Base-by-base conservation (phyloP, 2,888 invertebrate genomes). In the Lymantria monacha region DNA sequence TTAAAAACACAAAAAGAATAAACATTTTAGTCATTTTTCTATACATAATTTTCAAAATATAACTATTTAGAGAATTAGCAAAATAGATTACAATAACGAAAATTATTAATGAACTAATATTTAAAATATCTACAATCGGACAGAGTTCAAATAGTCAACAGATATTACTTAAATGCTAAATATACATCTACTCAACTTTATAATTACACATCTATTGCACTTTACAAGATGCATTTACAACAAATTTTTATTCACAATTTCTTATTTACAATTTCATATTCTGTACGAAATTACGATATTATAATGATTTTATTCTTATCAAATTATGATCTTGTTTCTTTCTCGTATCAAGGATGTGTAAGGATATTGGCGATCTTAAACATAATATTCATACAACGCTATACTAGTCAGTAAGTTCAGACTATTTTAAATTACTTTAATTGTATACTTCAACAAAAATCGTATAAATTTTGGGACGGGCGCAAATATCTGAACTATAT, bases 161-260 rank as follows among this genome's bases (percentile, higher is more conserved):
- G 76, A 82, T 74, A 76, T 64, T 68, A 70, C 77, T 81, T 84
- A 79, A 14, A 12, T 59, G 51, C 74, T 83, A 83, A 78, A 78
- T 88, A 86, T 88, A 87, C 77, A 87, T 81, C 88, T 91, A 91
- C 85, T 85, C 85, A 88, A 88, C 88, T 82, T 81, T 72, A 80
- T 86, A 85, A 87, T 87, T 87, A 85, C 89, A 88, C 88, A 81
- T 84, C 88, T 88, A 88, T 86, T 87, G 87, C 88, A 87, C 88
- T 89, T 89, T 87, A 88, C 85, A 89, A 87, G 85, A 86, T 85
- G 86, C 87, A 87, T 87, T 87, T 90, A 91, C 88, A 91, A 90
- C 87, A 87, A 87, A 76, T 76, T 86, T 82, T 33, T 83, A 88
- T 90, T 87, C 85, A 90, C 89, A 89, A 51, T 70, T 42, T 22